phyloP scores from a whole-genome alignment of 2,113 vertebrate species.

The Mobula hypostoma region DNA sequence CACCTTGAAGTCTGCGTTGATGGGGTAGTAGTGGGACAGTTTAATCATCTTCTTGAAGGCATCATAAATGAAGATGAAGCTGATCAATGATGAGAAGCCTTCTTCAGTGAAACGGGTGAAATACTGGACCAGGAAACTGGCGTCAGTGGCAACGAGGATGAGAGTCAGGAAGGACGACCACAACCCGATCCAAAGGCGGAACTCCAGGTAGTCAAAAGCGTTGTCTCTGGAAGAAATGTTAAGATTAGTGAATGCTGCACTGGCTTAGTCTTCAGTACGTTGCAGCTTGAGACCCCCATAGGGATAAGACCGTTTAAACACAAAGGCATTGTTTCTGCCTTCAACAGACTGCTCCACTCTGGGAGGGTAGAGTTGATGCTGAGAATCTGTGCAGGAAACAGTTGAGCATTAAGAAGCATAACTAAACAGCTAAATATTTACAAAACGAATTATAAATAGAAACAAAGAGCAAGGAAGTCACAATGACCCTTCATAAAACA shows the following conservation, averaged over 20 bases:
- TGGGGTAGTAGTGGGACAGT: slow-evolving; percentile 81
- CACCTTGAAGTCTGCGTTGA: slow-evolving; percentile 72
- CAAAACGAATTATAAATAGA: neutral
- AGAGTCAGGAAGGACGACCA: slow-evolving; percentile 94
- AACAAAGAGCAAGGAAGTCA: too few species aligned
- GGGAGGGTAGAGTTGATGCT: neutral
- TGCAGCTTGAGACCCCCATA: rapidly evolving
- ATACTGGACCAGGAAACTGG: slow-evolving; percentile 93
- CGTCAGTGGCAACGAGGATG: slow-evolving; percentile 82
- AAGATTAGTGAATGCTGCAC: neutral
- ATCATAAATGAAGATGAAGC: slow-evolving; percentile 98
- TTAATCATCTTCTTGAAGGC: slow-evolving; percentile 98
- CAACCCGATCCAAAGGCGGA: slow-evolving; percentile 93
- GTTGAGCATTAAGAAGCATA: neutral
- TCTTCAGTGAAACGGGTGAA: slow-evolving; percentile 98
- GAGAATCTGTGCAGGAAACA: neutral
- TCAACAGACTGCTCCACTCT: neutral
- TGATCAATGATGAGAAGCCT: slow-evolving; percentile 92
- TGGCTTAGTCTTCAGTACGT: neutral
- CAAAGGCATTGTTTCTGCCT: neutral
- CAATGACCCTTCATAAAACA: too few species aligned
- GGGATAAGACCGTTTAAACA: neutral
- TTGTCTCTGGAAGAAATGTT: slow-evolving; percentile 67
- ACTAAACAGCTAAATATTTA: neutral
- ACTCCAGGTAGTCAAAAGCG: slow-evolving; percentile 86